Conservation (phyloP, 2,797 vertebrate genomes). For the Numenius phaeopus region DNA sequence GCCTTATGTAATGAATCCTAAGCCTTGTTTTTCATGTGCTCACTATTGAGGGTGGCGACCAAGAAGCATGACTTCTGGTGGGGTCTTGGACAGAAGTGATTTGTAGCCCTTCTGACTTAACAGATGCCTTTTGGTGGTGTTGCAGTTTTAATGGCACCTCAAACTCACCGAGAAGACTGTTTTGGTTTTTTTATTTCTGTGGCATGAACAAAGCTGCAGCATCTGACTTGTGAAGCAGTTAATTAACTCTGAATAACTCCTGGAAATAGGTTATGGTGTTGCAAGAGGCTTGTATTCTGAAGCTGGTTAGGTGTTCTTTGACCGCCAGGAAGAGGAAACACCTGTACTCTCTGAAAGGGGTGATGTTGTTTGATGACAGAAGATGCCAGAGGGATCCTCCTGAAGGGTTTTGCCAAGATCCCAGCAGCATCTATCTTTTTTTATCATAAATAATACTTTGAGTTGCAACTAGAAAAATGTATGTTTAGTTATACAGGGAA, state of each 20-base stretch:
- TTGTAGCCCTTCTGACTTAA: not conserved
- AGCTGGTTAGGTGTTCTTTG: not conserved
- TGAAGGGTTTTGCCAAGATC: not conserved
- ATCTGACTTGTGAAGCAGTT: not conserved
- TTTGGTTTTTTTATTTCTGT: not conserved
- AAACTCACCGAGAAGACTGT: not conserved
- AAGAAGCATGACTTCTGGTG: rapidly evolving
- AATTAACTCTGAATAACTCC: not conserved
- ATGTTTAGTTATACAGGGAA: not conserved
- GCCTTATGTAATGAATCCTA: not conserved
- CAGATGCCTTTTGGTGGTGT: not conserved
- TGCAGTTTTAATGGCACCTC: not conserved
- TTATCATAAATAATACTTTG: not conserved
- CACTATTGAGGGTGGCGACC: not conserved
- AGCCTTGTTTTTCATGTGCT: not conserved
- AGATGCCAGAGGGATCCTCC: not conserved
- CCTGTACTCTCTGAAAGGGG: not conserved
- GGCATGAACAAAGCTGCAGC: not conserved
- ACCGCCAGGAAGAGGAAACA: not conserved
- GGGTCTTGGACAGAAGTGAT: not conserved
- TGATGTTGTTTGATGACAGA: not conserved
- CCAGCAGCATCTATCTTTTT: not conserved
- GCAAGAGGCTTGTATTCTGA: not conserved
- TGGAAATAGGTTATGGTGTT: slow-evolving; percentile 36
- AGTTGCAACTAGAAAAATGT: not conserved